Conservation (phyloP, 2,113 vertebrate species). For the Vulpes ferrilata region DNA sequence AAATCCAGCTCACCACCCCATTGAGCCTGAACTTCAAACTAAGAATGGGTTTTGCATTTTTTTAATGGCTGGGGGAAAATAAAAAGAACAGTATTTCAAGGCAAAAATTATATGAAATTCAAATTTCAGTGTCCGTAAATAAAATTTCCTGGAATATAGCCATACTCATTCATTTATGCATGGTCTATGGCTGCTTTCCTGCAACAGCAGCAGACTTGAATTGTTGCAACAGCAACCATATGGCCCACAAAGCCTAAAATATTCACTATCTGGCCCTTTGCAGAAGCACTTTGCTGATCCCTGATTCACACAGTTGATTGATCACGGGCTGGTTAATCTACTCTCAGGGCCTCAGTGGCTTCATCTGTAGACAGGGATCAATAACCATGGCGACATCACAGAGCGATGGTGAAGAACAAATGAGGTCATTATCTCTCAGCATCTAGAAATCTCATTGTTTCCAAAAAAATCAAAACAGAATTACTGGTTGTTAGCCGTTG, state of each 20-base stretch:
- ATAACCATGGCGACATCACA: background rate
- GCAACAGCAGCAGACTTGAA: accelerated
- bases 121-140: background rate
- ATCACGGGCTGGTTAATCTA: background rate
- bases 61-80: background rate
- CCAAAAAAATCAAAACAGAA: background rate
- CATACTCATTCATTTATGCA: background rate
- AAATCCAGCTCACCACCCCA: background rate
- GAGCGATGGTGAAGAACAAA: background rate
- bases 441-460: conserved; percentile 11
- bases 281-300: background rate
- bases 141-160: background rate
- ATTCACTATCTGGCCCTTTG: background rate
- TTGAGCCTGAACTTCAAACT: background rate
- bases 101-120: background rate
- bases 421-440: background rate
- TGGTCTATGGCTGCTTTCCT: background rate
- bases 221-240: background rate
- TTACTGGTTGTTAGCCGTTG: background rate
- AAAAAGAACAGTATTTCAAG: background rate
- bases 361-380: background rate
- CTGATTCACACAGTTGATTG: background rate
- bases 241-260: background rate
- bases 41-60: background rate
- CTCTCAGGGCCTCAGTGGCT: background rate